These are phyloP conservation scores for Panthera tigris DNA, from an alignment of 2,113 vertebrate species.

Conservation along the genomic window DNA sequence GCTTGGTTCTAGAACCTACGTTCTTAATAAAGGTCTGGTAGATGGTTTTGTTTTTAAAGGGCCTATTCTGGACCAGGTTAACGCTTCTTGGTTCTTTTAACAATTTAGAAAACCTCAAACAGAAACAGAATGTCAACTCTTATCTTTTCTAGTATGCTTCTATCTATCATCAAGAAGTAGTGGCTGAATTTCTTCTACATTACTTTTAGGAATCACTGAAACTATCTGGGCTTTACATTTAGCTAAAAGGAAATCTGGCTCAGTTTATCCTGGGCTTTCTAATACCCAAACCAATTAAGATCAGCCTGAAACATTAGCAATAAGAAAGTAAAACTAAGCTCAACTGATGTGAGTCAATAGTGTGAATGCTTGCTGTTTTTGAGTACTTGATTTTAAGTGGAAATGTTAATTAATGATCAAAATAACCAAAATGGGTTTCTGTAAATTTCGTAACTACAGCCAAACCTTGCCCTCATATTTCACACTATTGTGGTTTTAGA, in stretches of 20 bases:
- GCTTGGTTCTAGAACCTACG: background rate
- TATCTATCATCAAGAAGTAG: background rate
- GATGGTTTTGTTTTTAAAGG: background rate
- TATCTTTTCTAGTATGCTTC: background rate
- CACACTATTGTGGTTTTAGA: background rate
- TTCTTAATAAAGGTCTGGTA: background rate
- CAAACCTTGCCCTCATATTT: background rate
- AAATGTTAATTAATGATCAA: background rate
- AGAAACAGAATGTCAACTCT: background rate
- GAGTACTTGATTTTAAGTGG: background rate
- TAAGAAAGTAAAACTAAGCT: slow-evolving; percentile 1
- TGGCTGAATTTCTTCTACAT: background rate
- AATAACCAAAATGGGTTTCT: background rate
- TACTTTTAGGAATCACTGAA: background rate
- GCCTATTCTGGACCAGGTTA: background rate
- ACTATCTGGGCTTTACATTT: background rate
- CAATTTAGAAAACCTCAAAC: background rate
- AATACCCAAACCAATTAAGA: background rate
- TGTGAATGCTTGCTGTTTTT: background rate
- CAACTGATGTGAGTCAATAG: background rate
- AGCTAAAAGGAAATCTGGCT: background rate
- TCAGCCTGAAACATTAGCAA: background rate
- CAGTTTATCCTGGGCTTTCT: slow-evolving; percentile 11
- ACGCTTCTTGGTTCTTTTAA: background rate
- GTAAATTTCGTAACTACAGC: background rate